These are phyloP conservation scores for Hypomecis atomaria DNA, from an alignment of 2,888 invertebrate species.

Conservation along the genomic window DNA sequence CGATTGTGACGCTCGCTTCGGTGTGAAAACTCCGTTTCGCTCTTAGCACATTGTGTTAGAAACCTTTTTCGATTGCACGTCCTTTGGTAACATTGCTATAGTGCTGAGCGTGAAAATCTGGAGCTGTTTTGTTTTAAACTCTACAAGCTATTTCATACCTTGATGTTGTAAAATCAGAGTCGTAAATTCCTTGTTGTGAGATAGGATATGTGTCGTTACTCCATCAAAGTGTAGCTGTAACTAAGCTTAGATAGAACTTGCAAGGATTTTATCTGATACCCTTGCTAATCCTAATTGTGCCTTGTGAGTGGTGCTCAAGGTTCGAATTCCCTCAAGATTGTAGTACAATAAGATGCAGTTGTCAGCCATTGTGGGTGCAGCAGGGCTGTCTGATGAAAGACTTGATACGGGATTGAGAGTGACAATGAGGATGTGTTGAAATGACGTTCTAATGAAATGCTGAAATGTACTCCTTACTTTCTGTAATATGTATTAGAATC, in stretches of 20 bases:
- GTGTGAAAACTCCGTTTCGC: constrained; percentile 49
- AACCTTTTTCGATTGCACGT: constrained; percentile 59
- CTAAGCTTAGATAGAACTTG: constrained; percentile 67
- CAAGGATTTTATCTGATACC: constrained; percentile 57
- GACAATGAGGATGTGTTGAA: constrained; percentile 26
- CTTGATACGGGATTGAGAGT: constrained; percentile 24
- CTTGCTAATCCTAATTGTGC: constrained; percentile 32
- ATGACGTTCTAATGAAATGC: constrained; percentile 11
- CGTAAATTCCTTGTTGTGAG: constrained; percentile 1
- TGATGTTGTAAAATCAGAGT: constrained; percentile 2
- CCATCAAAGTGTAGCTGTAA: constrained; percentile 48
- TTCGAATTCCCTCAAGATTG: constrained; percentile 32
- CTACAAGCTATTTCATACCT: constrained; percentile 2
- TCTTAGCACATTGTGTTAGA: constrained; percentile 59
- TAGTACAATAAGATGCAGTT: constrained; percentile 24
- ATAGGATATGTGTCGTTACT: constrained; percentile 16
- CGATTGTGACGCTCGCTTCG: constrained; percentile 71
- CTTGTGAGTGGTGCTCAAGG: constrained; percentile 38
- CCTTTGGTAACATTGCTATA: constrained; percentile 52
- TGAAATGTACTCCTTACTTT: neutral
- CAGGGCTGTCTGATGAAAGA: constrained; percentile 24
- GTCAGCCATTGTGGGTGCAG: constrained; percentile 27
- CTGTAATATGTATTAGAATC: neutral
- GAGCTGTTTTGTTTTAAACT: constrained; percentile 35
- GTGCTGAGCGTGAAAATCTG: constrained; percentile 50